phyloP scores from a whole-genome alignment of 1,140 invertebrate species.

The Paraescarpia echinospica region DNA sequence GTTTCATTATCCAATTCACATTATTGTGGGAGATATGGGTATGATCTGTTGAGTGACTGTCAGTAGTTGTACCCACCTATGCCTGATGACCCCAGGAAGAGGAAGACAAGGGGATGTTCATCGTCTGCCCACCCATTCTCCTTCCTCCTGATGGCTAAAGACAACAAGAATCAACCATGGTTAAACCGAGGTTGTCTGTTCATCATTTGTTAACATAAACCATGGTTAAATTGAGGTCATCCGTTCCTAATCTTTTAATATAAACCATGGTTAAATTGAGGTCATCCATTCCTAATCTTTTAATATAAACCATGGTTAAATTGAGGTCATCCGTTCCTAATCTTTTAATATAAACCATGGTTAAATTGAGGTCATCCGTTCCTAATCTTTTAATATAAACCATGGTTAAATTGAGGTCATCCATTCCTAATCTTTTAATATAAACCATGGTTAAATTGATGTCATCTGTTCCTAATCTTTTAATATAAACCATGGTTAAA shows the following conservation, averaged over 20 bases:
- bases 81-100: conserved; percentile 92
- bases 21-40: neutral
- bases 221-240: neutral
- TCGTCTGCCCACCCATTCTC: conserved; percentile 89
- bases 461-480: too few relatives aligned
- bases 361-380: too few relatives aligned
- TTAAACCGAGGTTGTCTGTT: neutral
- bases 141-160: conserved; percentile 80
- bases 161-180: conserved; percentile 12
- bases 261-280: neutral
- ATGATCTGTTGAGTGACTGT: neutral
- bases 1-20: neutral
- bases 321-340: too few relatives aligned
- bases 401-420: too few relatives aligned
- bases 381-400: too few relatives aligned
- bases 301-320: too few relatives aligned
- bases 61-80: conserved; percentile 66
- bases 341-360: too few relatives aligned
- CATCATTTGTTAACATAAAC: neutral
- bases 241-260: neutral
- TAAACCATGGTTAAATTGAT: too few relatives aligned
- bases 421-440: too few relatives aligned
- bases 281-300: too few relatives aligned
- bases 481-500: too few relatives aligned
- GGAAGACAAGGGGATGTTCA: conserved; percentile 83